A percentile compares a stretch with the other conserved stretches of the same genome.
Evolutionary conservation across 2,797 vertebrate genomes (phyloP).

Genomic region (Rhyacichthys aspro): DNA sequence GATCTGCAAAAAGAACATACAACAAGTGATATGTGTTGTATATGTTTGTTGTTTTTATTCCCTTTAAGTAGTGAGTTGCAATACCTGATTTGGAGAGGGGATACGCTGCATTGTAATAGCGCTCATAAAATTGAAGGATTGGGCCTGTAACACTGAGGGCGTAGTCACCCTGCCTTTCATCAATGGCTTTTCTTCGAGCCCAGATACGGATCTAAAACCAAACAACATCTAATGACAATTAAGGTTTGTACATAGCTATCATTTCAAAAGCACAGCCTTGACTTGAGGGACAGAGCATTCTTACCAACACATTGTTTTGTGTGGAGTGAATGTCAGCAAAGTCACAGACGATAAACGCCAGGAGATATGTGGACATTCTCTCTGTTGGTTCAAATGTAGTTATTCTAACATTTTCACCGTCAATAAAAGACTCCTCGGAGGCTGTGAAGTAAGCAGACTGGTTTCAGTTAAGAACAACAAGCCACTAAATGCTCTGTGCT

Average conservation of each 20-base stretch:
- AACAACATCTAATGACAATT: not conserved
- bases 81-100: constrained; percentile 89
- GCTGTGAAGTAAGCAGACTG: constrained; percentile 54
- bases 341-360: constrained; percentile 90
- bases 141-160: constrained; percentile 79
- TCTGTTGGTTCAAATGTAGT: constrained; percentile 82
- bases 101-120: constrained; percentile 79
- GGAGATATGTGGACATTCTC: constrained; percentile 92
- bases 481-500: too few relatives aligned
- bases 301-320: constrained; percentile 51
- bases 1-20: constrained; percentile 76
- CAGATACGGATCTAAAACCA: constrained; percentile 87
- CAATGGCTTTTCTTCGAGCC: constrained; percentile 84
- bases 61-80: not conserved
- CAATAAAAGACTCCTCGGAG: fast-evolving
- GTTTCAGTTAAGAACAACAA: constrained; percentile 18
- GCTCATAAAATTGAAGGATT: constrained; percentile 85
- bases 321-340: constrained; percentile 25
- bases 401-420: constrained; percentile 1
- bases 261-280: not conserved
- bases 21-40: not conserved
- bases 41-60: not conserved
- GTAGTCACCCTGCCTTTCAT: constrained; percentile 71
- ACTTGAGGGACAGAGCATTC: constrained; percentile 5
- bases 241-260: not conserved